Evolutionary conservation across 2,113 vertebrate genomes (phyloP).

Genomic region (Herpailurus yagouaroundi): DNA sequence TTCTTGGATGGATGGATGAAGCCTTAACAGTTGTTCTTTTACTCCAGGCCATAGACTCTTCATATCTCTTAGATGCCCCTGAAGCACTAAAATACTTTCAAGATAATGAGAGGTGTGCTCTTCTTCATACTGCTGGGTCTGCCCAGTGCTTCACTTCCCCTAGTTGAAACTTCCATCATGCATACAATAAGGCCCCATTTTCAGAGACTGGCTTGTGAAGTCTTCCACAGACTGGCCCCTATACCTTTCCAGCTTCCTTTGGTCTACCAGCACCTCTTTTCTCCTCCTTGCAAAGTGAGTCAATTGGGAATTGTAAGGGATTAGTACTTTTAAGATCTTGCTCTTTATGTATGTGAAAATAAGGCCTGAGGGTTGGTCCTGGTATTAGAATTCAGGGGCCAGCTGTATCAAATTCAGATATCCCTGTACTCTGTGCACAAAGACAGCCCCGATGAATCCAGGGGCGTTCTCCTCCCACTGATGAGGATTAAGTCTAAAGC

Average conservation of each 20-base stretch:
- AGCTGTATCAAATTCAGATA: neutral
- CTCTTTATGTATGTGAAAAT: neutral
- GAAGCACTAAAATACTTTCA: neutral
- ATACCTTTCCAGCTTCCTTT: neutral
- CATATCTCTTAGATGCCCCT: neutral
- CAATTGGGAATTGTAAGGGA: neutral
- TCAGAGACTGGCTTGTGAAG: neutral
- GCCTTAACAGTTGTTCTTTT: neutral
- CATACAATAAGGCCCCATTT: neutral
- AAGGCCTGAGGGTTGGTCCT: neutral
- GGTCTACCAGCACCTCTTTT: neutral
- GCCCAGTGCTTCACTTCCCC: neutral
- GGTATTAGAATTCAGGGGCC: neutral
- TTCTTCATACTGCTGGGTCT: neutral
- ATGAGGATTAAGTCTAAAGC: neutral
- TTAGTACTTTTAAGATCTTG: neutral
- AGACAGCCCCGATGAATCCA: neutral
- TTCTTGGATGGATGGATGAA: neutral
- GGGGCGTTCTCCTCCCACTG: neutral
- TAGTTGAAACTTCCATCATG: accelerated
- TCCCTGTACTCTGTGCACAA: neutral
- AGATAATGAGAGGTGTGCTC: neutral
- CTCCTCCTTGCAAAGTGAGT: neutral
- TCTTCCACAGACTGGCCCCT: neutral
- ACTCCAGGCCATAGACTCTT: neutral